Evolutionary conservation across 2,888 invertebrate genomes (phyloP).

Genomic region (Plagodis pulveraria): DNA sequence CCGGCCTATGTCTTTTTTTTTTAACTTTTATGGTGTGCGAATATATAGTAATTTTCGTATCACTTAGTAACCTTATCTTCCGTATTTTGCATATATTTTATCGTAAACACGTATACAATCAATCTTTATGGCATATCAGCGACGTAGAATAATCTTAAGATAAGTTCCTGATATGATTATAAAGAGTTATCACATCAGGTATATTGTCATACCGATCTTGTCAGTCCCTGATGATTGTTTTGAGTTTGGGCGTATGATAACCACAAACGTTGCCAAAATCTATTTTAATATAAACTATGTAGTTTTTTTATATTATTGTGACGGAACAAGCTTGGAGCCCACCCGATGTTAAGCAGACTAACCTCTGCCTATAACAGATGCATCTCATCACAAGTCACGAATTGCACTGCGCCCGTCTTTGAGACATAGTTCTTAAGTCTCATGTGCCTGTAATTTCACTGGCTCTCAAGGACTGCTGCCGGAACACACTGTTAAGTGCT

Average conservation of each 20-base stretch:
- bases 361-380: no score
- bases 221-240: slow-evolving; percentile 16
- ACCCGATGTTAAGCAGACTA: no score
- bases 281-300: no score
- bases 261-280: neutral
- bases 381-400: no score
- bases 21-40: neutral
- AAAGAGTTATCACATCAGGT: slow-evolving; percentile 26
- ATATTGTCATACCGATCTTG: slow-evolving; percentile 21
- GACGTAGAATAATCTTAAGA: slow-evolving; percentile 28
- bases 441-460: no score
- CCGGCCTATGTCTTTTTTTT: no score
- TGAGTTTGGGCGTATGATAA: slow-evolving; percentile 1
- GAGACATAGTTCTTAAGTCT: no score
- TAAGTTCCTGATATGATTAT: slow-evolving; percentile 26
- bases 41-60: neutral
- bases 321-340: no score
- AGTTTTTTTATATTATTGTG: no score
- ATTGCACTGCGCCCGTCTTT: no score
- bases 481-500: no score
- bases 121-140: slow-evolving; percentile 29
- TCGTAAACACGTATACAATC: slow-evolving; percentile 17
- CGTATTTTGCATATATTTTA: slow-evolving; percentile 13
- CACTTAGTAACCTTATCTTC: slow-evolving; percentile 5
- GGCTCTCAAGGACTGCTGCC: no score